Evolutionary conservation across 1,140 invertebrate genomes (phyloP).

Genomic region (Leptinotarsa texana): DNA sequence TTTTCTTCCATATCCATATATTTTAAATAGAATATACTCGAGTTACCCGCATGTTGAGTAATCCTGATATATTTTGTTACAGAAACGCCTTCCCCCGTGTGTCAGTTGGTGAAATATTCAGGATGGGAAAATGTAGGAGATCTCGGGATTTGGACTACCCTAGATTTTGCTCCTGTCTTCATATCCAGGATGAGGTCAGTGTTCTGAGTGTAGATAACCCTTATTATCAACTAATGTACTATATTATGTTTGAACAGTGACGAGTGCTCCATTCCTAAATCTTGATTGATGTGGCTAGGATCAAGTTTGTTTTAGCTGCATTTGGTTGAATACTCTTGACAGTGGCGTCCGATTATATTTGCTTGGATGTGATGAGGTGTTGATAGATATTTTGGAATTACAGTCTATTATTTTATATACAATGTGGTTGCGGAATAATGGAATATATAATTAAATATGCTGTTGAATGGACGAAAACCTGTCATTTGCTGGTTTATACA

Average conservation of each 20-base stretch:
- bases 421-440: too few relatives aligned
- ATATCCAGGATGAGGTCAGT: conserved; percentile 55
- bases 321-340: too few relatives aligned
- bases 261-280: neutral
- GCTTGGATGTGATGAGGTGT: too few relatives aligned
- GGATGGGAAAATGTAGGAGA: conserved; percentile 55
- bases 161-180: conserved; percentile 56
- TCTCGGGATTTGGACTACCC: conserved; percentile 52
- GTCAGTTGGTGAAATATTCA: conserved; percentile 55
- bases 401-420: too few relatives aligned
- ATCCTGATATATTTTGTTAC: conserved; percentile 44
- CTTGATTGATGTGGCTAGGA: neutral
- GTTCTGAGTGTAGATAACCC: neutral
- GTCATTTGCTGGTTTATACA: too few relatives aligned
- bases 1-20: neutral
- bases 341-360: too few relatives aligned
- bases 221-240: neutral
- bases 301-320: too few relatives aligned
- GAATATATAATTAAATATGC: too few relatives aligned
- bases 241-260: conserved; percentile 2
- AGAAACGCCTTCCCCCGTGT: conserved; percentile 55
- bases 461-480: too few relatives aligned
- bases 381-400: too few relatives aligned
- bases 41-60: neutral
- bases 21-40: neutral